Conservation (phyloP, 2,113 vertebrate genomes). For the Reinhardtius hippoglossoides region DNA sequence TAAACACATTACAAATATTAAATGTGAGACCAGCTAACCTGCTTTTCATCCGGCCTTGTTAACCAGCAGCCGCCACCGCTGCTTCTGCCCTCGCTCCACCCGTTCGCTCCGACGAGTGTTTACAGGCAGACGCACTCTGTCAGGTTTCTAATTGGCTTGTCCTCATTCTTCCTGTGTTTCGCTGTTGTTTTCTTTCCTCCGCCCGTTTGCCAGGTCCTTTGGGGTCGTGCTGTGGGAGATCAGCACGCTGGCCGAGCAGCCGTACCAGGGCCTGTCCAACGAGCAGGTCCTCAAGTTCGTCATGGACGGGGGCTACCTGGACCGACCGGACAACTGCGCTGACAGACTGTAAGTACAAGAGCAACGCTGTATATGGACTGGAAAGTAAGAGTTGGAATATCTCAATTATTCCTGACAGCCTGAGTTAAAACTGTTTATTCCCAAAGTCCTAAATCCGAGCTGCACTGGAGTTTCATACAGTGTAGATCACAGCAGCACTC, state of each 20-base stretch:
- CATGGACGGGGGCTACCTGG: slow-evolving; percentile 95
- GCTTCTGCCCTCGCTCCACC: not conserved
- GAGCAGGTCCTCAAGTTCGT: slow-evolving; percentile 98
- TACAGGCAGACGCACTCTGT: slow-evolving; percentile 23
- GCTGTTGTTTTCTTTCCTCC: slow-evolving; percentile 7
- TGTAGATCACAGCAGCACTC: no score
- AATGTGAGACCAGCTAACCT: not conserved
- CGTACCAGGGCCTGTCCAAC: slow-evolving; percentile 96
- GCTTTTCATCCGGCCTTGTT: slow-evolving; percentile 21
- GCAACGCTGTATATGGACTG: not conserved
- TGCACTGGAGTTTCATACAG: not conserved
- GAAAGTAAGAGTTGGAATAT: not conserved
- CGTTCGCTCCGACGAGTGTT: not conserved
- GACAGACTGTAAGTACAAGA: slow-evolving; percentile 91
- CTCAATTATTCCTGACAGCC: not conserved
- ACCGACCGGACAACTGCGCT: slow-evolving; percentile 92
- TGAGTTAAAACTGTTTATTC: not conserved
- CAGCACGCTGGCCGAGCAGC: slow-evolving; percentile 95
- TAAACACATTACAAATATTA: slow-evolving; percentile 21
- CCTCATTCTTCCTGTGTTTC: slow-evolving; percentile 28
- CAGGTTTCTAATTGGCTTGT: slow-evolving; percentile 41
- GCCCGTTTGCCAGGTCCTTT: slow-evolving; percentile 87
- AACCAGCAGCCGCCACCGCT: slow-evolving; percentile 2
- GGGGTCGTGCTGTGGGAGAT: slow-evolving; percentile 98
- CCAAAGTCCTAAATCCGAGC: not conserved